Evolutionary conservation across 2,113 vertebrate genomes (phyloP), one percentile per base, ranked within the genome.

Genomic region (Lutjanus erythropterus): DNA sequence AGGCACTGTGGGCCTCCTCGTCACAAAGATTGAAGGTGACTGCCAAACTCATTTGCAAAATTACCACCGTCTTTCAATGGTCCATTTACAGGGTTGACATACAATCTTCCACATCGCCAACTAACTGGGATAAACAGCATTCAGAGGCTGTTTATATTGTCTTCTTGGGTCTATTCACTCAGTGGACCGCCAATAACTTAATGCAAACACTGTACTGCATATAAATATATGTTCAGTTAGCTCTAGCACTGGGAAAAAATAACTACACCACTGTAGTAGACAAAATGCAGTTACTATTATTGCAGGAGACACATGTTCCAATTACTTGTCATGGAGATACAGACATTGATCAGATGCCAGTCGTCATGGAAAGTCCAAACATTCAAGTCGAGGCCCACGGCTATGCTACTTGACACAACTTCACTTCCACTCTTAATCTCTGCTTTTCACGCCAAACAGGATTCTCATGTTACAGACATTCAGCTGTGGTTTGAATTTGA

Each of bases 21-120:
- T 72, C 62, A 65, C 52, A 90, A 37, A 75, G 65, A 74, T 58
- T 31, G 6, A 78, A 65, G 35, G 10, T 4, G 75, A 80, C 65
- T 46, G 83, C 42, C 73, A 74, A 83, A 76, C 67, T 80, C 52
- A 76, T 86, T 83, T 76, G 52, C 75, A 49, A 83, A 89, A 89
- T 92, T 6, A 84, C 78, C 75, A 39, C 53, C 9, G 49, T 62
- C 61, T 39, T 71, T 61, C 27, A 85, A 71, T 9, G 58, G 61
- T 52, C 5, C 52, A 25, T 58, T 82, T 80, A 71, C 59, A 33
- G 39, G 64, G 8, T 41, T 52, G 69, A 52, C 35, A 80, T 6
- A 50, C 75, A 78, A 31, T 19, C 21, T 41, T 58, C 52, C 53
- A 29, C 62, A 74, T 14, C 15, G 75, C 37, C 61, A 68, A 49